Evolutionary conservation across 2,113 vertebrate species (phyloP).

Genomic region (Oreochromis aureus): DNA sequence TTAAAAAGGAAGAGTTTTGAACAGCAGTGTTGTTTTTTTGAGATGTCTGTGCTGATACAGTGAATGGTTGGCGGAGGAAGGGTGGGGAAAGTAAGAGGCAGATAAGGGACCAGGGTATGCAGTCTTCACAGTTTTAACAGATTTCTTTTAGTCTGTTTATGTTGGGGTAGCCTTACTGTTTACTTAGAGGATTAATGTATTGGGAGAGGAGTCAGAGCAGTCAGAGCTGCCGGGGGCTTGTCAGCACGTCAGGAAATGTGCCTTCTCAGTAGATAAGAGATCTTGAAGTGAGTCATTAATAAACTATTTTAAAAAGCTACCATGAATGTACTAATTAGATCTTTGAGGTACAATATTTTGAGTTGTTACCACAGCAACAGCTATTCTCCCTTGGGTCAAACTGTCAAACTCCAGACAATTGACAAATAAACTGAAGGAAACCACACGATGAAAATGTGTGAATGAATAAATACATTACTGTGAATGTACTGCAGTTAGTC

Average conservation of each 20-base stretch:
- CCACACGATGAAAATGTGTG: not conserved
- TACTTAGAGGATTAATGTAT: constrained; percentile 33
- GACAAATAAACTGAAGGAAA: not conserved
- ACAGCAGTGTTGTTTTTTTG: not conserved
- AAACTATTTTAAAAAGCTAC: not conserved
- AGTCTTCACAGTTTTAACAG: not conserved
- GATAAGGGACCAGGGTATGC: constrained; percentile 26
- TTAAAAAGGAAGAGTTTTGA: not conserved
- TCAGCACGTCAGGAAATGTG: constrained; percentile 31
- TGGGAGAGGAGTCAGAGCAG: constrained; percentile 17
- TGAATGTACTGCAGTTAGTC: not conserved
- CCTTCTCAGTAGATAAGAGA: not conserved
- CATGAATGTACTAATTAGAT: not conserved
- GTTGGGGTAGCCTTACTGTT: constrained; percentile 28
- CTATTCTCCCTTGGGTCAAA: not conserved
- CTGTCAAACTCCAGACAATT: not conserved
- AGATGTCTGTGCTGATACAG: constrained; percentile 32
- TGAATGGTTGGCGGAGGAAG: constrained; percentile 30
- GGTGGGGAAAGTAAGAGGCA: not conserved
- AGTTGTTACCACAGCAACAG: not conserved
- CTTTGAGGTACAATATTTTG: not conserved
- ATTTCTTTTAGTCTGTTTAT: not conserved
- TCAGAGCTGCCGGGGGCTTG: not conserved
- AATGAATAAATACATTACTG: not conserved
- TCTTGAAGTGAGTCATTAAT: not conserved